Conservation (phyloP, 2,888 invertebrate species). For the Eudasyphora cyanicolor region DNA sequence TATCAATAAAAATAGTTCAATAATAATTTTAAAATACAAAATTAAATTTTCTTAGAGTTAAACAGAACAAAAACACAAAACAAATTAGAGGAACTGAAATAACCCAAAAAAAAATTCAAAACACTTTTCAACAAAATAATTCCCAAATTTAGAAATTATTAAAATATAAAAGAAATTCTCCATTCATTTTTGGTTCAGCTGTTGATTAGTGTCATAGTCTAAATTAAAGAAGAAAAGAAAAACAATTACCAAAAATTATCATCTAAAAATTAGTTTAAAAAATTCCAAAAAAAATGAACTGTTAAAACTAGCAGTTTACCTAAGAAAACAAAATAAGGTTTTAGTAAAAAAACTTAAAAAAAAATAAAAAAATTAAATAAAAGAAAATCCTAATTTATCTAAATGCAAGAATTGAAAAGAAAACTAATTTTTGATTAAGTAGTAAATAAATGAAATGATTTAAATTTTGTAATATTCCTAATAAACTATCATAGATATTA, state of each 20-base stretch:
- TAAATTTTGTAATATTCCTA: conserved; percentile 43
- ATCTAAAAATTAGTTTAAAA: background rate
- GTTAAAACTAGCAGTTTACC: conserved; percentile 13
- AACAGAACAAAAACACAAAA: background rate
- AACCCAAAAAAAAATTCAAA: background rate
- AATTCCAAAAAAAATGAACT: background rate
- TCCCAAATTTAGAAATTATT: background rate
- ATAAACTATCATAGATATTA: conserved; percentile 56
- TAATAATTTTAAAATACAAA: conserved; percentile 4
- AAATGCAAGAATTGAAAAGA: background rate
- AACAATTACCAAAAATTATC: conserved; percentile 3
- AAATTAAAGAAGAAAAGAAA: background rate
- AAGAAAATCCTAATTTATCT: background rate
- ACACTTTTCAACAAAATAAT: background rate
- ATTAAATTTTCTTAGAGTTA: background rate
- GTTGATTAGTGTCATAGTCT: conserved; percentile 13
- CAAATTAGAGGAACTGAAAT: background rate
- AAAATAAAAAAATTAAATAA: background rate
- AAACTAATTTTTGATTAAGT: conserved; percentile 46
- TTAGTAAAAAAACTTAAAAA: background rate
- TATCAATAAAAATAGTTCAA: conserved; percentile 2
- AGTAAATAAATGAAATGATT: conserved; percentile 30
- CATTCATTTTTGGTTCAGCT: background rate
- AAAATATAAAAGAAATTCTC: background rate
- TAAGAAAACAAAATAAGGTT: background rate